phyloP scores from a whole-genome alignment of 2,113 vertebrate genomes.

The Pterocles burchelli region DNA sequence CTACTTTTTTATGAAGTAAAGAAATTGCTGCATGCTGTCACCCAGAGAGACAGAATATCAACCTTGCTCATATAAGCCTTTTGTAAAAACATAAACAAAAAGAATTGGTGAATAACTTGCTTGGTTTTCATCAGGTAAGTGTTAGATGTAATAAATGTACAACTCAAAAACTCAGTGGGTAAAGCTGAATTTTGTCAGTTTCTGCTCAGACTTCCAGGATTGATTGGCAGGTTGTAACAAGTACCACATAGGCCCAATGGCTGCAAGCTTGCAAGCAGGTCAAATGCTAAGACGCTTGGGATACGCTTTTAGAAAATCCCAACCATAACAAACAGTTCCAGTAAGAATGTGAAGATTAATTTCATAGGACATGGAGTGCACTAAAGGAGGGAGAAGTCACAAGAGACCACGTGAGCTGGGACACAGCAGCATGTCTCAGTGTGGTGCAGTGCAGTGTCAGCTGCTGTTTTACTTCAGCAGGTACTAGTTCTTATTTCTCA shows the following conservation, averaged over 20 bases:
- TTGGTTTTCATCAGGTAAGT: background rate
- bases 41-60: background rate
- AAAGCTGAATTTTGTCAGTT: background rate
- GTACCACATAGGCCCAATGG: background rate
- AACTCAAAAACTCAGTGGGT: background rate
- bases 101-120: background rate
- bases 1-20: background rate
- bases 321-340: background rate
- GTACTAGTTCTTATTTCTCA: accelerated
- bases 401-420: background rate
- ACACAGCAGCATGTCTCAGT: background rate
- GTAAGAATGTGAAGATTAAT: background rate
- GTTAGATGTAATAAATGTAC: background rate
- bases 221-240: background rate
- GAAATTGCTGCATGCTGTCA: background rate
- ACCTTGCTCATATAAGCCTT: background rate
- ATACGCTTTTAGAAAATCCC: background rate
- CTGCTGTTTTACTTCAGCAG: background rate
- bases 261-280: background rate
- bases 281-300: background rate
- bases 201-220: background rate
- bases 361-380: background rate
- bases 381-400: background rate
- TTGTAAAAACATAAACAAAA: background rate
- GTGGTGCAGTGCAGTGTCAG: too few species aligned